A percentile compares a stretch with the other conserved stretches of the same genome.
Conservation (phyloP, 2,797 vertebrate genomes). For the Zalophus californianus region DNA sequence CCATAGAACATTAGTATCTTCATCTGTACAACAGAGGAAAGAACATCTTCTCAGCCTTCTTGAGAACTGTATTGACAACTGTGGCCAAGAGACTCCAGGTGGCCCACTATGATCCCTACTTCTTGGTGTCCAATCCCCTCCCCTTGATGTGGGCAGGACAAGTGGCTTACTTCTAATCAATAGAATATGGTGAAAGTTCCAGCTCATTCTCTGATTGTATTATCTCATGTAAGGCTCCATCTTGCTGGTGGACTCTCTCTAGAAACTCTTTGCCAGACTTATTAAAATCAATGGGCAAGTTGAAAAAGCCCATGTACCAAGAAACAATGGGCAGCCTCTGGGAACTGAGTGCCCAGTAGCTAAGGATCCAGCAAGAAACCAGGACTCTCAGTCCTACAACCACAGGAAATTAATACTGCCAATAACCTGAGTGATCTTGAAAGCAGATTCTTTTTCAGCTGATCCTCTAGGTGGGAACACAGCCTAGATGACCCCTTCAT, state of each 20-base stretch:
- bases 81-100: background rate
- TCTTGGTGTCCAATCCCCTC: background rate
- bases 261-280: background rate
- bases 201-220: background rate
- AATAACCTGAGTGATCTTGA: background rate
- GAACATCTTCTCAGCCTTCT: background rate
- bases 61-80: background rate
- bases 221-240: background rate
- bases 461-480: background rate
- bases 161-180: background rate
- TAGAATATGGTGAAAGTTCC: background rate
- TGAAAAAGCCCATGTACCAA: background rate
- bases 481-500: background rate
- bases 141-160: background rate
- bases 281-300: background rate
- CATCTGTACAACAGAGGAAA: background rate
- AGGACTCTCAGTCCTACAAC: background rate
- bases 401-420: conserved; percentile 21
- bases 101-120: background rate
- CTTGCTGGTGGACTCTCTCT: background rate
- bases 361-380: background rate
- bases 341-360: background rate
- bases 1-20: background rate
- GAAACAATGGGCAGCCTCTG: background rate
- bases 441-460: background rate